Conservation (phyloP, 92 coral and sea anemone genomes). For the Siderastrea siderea region DNA sequence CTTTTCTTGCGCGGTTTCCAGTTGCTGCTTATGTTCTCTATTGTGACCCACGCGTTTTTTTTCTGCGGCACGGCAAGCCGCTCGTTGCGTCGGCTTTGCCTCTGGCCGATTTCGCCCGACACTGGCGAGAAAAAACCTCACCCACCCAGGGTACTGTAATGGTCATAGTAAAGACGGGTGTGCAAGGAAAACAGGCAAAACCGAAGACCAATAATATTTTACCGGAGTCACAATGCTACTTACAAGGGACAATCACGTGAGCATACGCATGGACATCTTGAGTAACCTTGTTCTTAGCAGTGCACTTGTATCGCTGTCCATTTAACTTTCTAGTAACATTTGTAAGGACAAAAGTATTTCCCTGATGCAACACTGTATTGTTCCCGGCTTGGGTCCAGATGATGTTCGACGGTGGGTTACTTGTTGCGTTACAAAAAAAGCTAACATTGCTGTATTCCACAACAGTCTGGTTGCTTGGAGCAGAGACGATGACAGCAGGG, state of each 20-base stretch:
- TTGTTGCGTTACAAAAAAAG: slow-evolving; percentile 7
- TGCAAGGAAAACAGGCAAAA: too few relatives aligned
- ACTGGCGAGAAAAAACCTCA: too few relatives aligned
- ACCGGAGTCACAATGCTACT: neutral
- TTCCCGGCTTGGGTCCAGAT: neutral
- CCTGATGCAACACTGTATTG: neutral
- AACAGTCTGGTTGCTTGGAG: slow-evolving; percentile 2
- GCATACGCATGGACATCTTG: neutral
- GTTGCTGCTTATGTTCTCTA: too few relatives aligned
- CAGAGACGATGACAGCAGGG: neutral
- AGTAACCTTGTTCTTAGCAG: neutral
- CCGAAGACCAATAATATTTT: too few relatives aligned
- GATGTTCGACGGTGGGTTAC: slow-evolving; percentile 9
- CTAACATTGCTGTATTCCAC: slow-evolving; percentile 5
- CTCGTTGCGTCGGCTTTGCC: too few relatives aligned
- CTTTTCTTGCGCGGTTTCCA: too few relatives aligned
- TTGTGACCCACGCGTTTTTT: too few relatives aligned
- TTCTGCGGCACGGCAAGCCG: too few relatives aligned
- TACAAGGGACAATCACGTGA: slow-evolving; percentile 1
- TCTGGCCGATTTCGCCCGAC: too few relatives aligned
- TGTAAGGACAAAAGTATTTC: neutral
- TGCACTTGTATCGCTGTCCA: slow-evolving; percentile 1
- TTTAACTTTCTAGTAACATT: neutral
- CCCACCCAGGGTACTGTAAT: too few relatives aligned
- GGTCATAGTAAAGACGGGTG: too few relatives aligned